A percentile compares a stretch with the other conserved stretches of the same genome.
These are phyloP conservation scores for Nomada hirtipes DNA, from an alignment of 2,888 invertebrate species.

Conservation along the genomic window DNA sequence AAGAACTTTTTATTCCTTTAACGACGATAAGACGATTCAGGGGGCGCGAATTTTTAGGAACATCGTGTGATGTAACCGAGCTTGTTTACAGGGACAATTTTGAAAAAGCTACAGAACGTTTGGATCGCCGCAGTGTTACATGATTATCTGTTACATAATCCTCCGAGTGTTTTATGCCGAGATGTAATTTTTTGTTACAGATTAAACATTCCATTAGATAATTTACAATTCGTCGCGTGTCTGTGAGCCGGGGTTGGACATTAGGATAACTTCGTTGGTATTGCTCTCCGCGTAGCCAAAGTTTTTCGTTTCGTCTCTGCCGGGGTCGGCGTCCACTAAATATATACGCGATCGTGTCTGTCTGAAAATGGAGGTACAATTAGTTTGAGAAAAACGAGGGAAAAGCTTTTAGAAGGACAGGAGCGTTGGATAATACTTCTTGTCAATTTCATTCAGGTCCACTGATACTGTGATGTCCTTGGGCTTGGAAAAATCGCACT, in stretches of 20 bases:
- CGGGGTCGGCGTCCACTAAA: constrained; percentile 74
- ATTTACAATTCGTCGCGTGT: constrained; percentile 69
- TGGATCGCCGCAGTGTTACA: neutral
- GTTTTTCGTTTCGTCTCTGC: constrained; percentile 70
- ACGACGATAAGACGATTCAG: neutral
- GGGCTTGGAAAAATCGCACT: constrained; percentile 87
- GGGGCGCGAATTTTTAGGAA: neutral
- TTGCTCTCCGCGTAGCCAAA: constrained; percentile 69
- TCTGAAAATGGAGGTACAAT: constrained; percentile 43
- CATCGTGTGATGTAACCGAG: no score
- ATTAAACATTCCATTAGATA: neutral
- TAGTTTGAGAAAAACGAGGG: neutral
- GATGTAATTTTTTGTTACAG: neutral
- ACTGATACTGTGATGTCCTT: constrained; percentile 86
- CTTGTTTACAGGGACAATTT: no score
- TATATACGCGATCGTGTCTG: constrained; percentile 70
- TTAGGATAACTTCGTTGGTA: constrained; percentile 68
- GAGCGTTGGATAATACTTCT: constrained; percentile 33
- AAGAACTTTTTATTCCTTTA: neutral
- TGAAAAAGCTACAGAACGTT: no score
- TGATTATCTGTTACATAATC: neutral
- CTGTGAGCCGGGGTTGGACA: constrained; percentile 59
- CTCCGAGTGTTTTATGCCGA: neutral
- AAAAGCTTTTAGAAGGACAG: neutral
- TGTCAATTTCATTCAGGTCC: constrained; percentile 82